Percentiles rank a stretch among this genome's conserved stretches.
Evolutionary conservation across 2,888 invertebrate genomes (phyloP).

Genomic region (Lasioglossum lativentre): DNA sequence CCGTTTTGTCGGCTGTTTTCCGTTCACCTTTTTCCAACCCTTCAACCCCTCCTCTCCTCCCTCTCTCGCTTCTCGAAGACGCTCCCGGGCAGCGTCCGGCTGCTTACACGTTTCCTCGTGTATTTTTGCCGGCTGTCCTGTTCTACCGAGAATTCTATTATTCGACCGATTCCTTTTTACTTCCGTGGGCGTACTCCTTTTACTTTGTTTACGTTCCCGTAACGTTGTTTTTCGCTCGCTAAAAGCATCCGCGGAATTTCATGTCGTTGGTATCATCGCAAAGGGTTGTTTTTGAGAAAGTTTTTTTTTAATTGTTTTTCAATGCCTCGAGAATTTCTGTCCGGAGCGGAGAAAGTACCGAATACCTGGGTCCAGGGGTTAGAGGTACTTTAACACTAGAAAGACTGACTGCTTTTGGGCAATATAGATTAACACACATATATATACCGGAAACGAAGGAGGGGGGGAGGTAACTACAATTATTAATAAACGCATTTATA

Average conservation of each 20-base stretch:
- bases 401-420: too few species aligned
- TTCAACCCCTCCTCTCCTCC: not conserved
- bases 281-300: not conserved
- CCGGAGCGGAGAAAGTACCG: not conserved
- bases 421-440: too few species aligned
- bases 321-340: too few species aligned
- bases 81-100: conserved; percentile 6
- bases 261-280: not conserved
- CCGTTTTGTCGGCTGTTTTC: conserved; percentile 30
- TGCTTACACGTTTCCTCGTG: conserved; percentile 2
- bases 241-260: not conserved
- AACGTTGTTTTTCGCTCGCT: not conserved
- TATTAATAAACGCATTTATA: too few species aligned
- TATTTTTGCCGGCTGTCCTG: not conserved
- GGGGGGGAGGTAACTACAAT: too few species aligned
- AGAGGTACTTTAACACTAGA: too few species aligned
- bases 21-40: conserved; percentile 23
- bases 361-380: too few species aligned
- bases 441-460: too few species aligned
- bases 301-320: not conserved
- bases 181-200: not conserved
- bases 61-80: not conserved
- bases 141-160: not conserved
- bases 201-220: not conserved
- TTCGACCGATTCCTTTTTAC: not conserved